Conservation (phyloP, 2,888 invertebrate genomes). For the Synergus itoensis region DNA sequence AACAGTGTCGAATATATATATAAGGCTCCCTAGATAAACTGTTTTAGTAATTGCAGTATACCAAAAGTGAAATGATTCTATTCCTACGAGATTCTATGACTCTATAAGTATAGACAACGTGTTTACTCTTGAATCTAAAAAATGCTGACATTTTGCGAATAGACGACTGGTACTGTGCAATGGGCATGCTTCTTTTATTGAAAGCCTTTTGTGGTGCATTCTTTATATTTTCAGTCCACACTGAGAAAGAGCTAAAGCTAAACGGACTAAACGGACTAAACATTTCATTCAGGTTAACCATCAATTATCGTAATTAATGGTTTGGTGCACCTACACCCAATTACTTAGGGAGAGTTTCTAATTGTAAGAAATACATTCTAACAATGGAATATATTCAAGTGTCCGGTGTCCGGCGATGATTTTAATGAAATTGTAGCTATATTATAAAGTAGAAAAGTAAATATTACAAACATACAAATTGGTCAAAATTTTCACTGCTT, state of each 20-base stretch:
- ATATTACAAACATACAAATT: too few relatives aligned
- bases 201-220: slow-evolving; percentile 32
- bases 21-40: too few relatives aligned
- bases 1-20: too few relatives aligned
- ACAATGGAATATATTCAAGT: slow-evolving; percentile 40
- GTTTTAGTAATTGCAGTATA: too few relatives aligned
- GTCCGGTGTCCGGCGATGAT: too few relatives aligned
- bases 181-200: slow-evolving; percentile 45
- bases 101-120: background rate
- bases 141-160: slow-evolving; percentile 4
- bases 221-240: slow-evolving; percentile 41
- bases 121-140: background rate
- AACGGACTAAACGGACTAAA: slow-evolving; percentile 53
- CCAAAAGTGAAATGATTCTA: too few relatives aligned
- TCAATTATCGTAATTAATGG: slow-evolving; percentile 54
- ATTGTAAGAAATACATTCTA: slow-evolving; percentile 52
- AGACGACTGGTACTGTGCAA: slow-evolving; percentile 33
- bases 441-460: too few relatives aligned
- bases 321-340: slow-evolving; percentile 52
- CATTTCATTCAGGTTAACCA: slow-evolving; percentile 58
- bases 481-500: too few relatives aligned
- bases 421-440: too few relatives aligned
- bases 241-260: slow-evolving; percentile 53
- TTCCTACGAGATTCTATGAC: background rate
- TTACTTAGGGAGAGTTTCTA: slow-evolving; percentile 44